A percentile compares a stretch with the other conserved stretches of the same genome.
Evolutionary conservation across 2,888 invertebrate species (phyloP).

Genomic region (Alitta virens): DNA sequence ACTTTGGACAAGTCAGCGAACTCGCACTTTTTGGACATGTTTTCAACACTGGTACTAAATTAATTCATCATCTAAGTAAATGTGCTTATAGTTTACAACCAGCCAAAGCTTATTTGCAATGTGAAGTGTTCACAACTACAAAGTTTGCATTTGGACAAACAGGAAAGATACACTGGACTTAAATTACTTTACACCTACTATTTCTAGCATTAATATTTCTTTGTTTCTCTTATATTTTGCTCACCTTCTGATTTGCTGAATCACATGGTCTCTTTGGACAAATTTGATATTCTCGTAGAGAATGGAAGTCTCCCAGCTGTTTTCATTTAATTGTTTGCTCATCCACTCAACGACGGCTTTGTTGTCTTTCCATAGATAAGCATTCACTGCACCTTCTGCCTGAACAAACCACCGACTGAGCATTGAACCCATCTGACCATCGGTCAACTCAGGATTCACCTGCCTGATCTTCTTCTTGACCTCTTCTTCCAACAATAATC

Average conservation of each 20-base stretch:
- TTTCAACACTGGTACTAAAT: too few relatives aligned
- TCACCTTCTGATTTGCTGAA: conserved; percentile 72
- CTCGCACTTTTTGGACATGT: too few relatives aligned
- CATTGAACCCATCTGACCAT: conserved; percentile 83
- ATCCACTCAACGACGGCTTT: conserved; percentile 77
- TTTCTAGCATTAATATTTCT: too few relatives aligned
- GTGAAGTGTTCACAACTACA: neutral
- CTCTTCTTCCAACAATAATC: conserved; percentile 78
- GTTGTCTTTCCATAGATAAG: conserved; percentile 85
- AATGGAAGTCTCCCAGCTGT: conserved; percentile 27
- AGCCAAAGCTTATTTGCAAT: neutral
- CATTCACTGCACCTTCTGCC: conserved; percentile 78
- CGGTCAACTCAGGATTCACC: conserved; percentile 65
- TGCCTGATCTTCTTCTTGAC: conserved; percentile 67
- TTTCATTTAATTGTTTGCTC: conserved; percentile 58
- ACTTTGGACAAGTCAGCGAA: too few relatives aligned
- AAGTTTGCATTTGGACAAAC: too few relatives aligned
- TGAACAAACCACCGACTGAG: conserved; percentile 91
- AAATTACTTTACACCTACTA: too few relatives aligned
- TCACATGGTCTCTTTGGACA: conserved; percentile 78
- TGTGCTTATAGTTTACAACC: too few relatives aligned
- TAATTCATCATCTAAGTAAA: too few relatives aligned
- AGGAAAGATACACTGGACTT: too few relatives aligned
- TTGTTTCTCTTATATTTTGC: conserved; percentile 29
- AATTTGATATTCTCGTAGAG: conserved; percentile 68